Evolutionary conservation across 2,888 invertebrate genomes (phyloP), one percentile per base, ranked within the genome.

Genomic region (Dynastes maya): DNA sequence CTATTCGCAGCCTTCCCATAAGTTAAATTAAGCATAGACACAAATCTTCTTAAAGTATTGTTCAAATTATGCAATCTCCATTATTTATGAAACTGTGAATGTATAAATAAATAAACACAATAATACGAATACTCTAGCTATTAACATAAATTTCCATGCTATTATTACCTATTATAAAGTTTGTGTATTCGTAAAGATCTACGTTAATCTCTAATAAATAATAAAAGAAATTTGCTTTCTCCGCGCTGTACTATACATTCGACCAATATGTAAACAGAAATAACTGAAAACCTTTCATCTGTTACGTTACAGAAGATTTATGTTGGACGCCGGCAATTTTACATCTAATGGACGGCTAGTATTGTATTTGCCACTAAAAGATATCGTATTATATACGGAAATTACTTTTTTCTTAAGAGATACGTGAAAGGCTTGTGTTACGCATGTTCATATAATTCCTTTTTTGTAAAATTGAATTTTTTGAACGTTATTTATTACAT

Each of bases 221-320:
- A 77, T 77, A 61, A 77, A 77, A 77, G 76, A 77, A 68, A 77
- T 77, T 67, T 68, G 76, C 76, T 77, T 77, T 77, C 76, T 77
- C 76, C 65, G 58, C 55, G 3, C 40, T 58, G 16, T 16, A 53
- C 3, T 32, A 37, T 32, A 0, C 53, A 49, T 45, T 29, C 68
- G 58, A 58, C 27, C 27, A 63, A 22, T 61, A 27, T 74, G 27
- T 61, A 49, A 40, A 32, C 71, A 58, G 71, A 63, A 51, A 45
- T 74, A 61, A 74, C 49, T n/a, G 37, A 32, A 32, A 55, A 58
- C 22, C 45, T 61, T 74, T 74, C 72, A 74, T 55, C 68, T 68
- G 29, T 68, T 68, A 5, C 27, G 40, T 68, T 68, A 68, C 27
- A 63, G 63, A 68, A 68, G 68, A 68, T 68, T 68, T 68, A 68